Conservation (phyloP, 2,113 vertebrate genomes). For the Antennarius striatus region DNA sequence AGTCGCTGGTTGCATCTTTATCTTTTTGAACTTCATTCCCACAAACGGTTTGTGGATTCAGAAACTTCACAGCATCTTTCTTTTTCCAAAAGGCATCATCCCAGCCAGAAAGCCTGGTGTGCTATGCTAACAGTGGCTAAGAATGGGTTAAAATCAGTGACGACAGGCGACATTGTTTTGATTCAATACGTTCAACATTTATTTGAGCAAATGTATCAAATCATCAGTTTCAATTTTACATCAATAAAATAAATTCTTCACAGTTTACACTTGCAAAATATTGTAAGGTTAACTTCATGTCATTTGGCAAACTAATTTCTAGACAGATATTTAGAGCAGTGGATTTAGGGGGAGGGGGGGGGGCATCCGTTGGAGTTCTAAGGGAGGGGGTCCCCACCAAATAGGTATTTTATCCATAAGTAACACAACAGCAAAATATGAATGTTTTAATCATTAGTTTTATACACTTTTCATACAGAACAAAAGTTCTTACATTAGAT, state of each 20-base stretch:
- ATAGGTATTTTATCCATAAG: no score
- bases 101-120: not conserved
- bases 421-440: no score
- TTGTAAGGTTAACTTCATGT: slow-evolving; percentile 41
- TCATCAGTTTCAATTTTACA: slow-evolving; percentile 68
- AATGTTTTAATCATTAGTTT: no score
- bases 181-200: slow-evolving; percentile 66
- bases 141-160: not conserved
- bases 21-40: no score
- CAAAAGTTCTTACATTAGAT: no score
- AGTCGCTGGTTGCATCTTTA: no score
- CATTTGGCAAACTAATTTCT: slow-evolving; percentile 65
- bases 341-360: slow-evolving; percentile 17
- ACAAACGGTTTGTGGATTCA: no score
- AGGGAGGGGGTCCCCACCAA: no score
- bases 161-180: not conserved
- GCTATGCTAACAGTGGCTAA: not conserved
- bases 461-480: no score
- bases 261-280: slow-evolving; percentile 68
- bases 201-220: slow-evolving; percentile 80
- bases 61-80: no score
- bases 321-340: slow-evolving; percentile 47
- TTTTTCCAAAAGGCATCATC: no score
- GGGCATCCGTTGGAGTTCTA: no score
- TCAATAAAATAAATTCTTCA: slow-evolving; percentile 74